Evolutionary conservation across 1,140 invertebrate genomes (phyloP), one percentile per base, ranked within the genome.

Genomic region (Scaptodrosophila lebanonensis): DNA sequence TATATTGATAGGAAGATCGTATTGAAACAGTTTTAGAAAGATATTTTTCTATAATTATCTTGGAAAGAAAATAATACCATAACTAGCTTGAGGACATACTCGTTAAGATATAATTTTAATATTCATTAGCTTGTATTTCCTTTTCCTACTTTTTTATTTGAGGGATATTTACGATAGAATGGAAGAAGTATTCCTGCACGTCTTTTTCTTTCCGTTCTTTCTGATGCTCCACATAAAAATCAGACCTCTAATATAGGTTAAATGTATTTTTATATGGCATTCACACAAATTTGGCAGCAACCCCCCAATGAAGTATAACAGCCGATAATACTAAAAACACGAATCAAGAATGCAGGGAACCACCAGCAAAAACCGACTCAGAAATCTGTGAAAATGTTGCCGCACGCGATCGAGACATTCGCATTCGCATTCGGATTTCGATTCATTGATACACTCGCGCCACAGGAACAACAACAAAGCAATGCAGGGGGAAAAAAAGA

Each of bases 321-420:
- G 58, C 59, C 27, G 39, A 12, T 39, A 43, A 42, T 44, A 50
- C 57, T 45, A 27, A 20, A 57, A 70, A 72, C 38, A 82, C 69
- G 68, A 82, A 82, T 79, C 73, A 79, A 73, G 79, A 48, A 29
- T 6, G 5, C 48, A 45, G 29, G 57, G 33, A 30, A 56, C 32
- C 44, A 60, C 38, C 66, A 76, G 51, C 45, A 42, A 33, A n/a
- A 22, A 38, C 38, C 15, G 49, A 61, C 42, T 27, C 66, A 27
- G 29, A 43, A 79, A 77, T 79, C 69, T 64, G 69, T 79, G 65
- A 59, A 79, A 83, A 82, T 83, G 53, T 48, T 52, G 66, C 66
- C 70, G 70, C 75, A 82, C 76, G 75, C 75, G 76, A 83, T 83
- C 75, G 70, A 63, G 58, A 70, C 57, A 82, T 82, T 82, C 76